Evolutionary conservation across 2,797 vertebrate species (phyloP).

Genomic region (Gallinago solitaria): DNA sequence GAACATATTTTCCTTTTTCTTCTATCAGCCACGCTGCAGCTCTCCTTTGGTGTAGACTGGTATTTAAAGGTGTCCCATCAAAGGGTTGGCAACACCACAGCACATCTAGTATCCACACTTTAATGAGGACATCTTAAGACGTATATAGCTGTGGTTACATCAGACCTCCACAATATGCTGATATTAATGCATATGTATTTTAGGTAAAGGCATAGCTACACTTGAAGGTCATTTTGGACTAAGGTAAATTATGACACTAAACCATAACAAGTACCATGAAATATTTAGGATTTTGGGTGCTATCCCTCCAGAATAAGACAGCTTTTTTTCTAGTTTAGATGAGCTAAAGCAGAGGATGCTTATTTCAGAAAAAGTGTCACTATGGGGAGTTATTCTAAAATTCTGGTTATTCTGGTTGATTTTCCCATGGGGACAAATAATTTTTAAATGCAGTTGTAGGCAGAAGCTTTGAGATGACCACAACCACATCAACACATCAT

Average conservation of each 20-base stretch:
- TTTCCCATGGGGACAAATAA: not conserved
- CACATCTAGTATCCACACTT: not conserved
- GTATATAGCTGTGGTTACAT: not conserved
- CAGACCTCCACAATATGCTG: not conserved
- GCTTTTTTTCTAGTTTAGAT: not conserved
- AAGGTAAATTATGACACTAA: not conserved
- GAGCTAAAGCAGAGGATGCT: not conserved
- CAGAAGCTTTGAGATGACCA: not conserved
- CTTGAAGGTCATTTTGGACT: not conserved
- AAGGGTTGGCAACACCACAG: not conserved
- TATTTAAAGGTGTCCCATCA: not conserved
- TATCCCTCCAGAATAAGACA: not conserved
- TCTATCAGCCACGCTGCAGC: not conserved
- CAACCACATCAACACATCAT: not conserved
- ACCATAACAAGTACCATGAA: not conserved
- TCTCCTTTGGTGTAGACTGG: not conserved
- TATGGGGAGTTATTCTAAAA: not conserved
- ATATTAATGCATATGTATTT: not conserved
- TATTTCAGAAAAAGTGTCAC: not conserved
- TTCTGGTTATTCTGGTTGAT: not conserved
- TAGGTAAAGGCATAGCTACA: not conserved
- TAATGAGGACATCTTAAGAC: not conserved
- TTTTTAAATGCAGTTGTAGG: not conserved
- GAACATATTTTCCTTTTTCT: not conserved
- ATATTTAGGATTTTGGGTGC: not conserved